Evolutionary conservation across 1,140 invertebrate genomes (phyloP).

Genomic region (Drosophila pachea): DNA sequence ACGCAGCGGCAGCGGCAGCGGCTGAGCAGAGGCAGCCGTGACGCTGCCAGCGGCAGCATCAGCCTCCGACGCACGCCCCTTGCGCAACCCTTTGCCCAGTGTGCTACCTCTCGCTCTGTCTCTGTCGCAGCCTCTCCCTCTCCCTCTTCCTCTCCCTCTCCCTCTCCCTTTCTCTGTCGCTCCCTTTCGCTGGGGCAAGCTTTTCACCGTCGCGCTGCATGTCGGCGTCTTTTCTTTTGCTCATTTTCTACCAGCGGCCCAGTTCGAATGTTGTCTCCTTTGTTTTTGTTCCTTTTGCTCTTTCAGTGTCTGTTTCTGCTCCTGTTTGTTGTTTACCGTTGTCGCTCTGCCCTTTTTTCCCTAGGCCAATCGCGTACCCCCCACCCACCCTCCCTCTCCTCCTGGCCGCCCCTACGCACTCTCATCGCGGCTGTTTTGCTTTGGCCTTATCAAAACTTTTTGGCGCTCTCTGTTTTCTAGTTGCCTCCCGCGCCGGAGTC

Average conservation of each 20-base stretch:
- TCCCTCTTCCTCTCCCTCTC: neutral
- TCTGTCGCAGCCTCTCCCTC: neutral
- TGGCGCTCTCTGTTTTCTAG: conserved; percentile 61
- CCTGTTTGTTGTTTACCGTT: conserved; percentile 33
- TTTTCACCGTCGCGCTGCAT: conserved; percentile 50
- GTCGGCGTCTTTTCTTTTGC: conserved; percentile 31
- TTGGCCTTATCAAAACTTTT: conserved; percentile 68
- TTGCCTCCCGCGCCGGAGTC: conserved; percentile 18
- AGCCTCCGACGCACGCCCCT: conserved; percentile 38
- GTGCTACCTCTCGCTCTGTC: neutral
- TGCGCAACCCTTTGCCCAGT: conserved; percentile 13
- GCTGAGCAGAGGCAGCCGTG: conserved; percentile 7
- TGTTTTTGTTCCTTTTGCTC: conserved; percentile 33
- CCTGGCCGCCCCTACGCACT: neutral
- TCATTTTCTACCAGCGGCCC: conserved; percentile 43
- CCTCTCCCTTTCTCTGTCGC: conserved; percentile 21
- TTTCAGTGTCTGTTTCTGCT: conserved; percentile 24
- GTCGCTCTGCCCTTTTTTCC: conserved; percentile 23
- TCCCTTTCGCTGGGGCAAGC: conserved; percentile 16
- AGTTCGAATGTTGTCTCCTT: conserved; percentile 30
- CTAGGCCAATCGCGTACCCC: neutral
- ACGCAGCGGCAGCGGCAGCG: conserved; percentile 28
- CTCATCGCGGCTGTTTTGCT: conserved; percentile 44
- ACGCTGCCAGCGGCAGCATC: conserved; percentile 4
- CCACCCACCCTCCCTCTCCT: neutral